Base-by-base conservation (phyloP, 2,888 invertebrate species). In the Callyntrura sp. region DNA sequence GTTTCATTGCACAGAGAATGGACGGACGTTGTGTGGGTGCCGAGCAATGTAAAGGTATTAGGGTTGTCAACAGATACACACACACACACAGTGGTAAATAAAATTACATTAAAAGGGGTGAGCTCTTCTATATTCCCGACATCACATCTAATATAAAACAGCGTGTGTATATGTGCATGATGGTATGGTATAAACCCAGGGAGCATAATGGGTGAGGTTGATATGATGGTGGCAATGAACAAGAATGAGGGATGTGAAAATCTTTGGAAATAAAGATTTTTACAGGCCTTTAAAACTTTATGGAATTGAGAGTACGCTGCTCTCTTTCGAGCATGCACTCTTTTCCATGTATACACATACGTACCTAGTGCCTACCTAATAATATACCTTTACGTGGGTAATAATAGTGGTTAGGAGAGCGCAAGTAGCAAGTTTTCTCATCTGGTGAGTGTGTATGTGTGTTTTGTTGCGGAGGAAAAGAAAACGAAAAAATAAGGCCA, bases 241-340 rank as follows among this genome's bases (percentile, higher is more conserved):
- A 60, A 81, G 43, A 88, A 83, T 88, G 88, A 88, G 73, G 70
- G 83, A 88, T 88, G 88, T 73, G 88, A 83, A 88, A 88, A 88
- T 88, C 88, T 88, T 76, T 76, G 88, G 73, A 62, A 88, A 88
- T 88, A 88, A 88, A 88, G 88, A 88, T 88, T 88, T 88, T 88
- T 88, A 88, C 83, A 68, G 88, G 83, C 88, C 88, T 88, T 88
- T 88, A 88, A 88, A 88, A 88, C 83, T 88, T 88, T 88, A 88
- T 88, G 83, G 88, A 88, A 88, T 28, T 83, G 83, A 35, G 35
- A 65, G 88, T n/a, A 85, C 28, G 28, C 48, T 25, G 85, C 60
- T 45, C 60, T 57, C 23, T 60, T 25, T 25, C 23, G 20, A 14
- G 51, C 28, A 57, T 17, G 20, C 35, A 57, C 55, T 78, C 57